Evolutionary conservation across 2,797 vertebrate species (phyloP), one percentile per base, ranked within the genome.

Genomic region (Anguilla marmorata): DNA sequence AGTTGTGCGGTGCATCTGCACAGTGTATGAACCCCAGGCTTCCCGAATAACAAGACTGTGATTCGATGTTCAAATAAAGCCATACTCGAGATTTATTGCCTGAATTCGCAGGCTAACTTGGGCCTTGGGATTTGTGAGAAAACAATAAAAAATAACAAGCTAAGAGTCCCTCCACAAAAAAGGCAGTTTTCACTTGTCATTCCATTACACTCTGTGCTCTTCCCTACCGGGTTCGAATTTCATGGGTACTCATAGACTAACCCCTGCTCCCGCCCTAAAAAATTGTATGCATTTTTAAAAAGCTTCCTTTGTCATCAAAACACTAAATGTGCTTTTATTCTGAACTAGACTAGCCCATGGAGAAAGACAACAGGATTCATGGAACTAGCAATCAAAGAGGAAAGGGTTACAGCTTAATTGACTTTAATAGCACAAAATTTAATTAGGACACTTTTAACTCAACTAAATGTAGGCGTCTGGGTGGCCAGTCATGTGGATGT

Each of bases 61-160:
- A 76, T 30, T 6, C 14, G 30, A 76, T 76, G 72, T 76, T 76
- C 30, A 76, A 76, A 76, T 76, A 76, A 76, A 76, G 72, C 72
- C 33, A 37, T 76, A 19, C 72, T 33, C 4, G 14, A 33, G 72
- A 76, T 76, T 76, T 76, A 76, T 76, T 76, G 72, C 72, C 4
- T 76, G 33, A 76, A 76, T 76, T 76, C 30, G 6, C 30, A 33
- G 33, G 30, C 63, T 76, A 76, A 76, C 72, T 37, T 76, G 72
- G 12, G 72, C 30, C 24, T 76, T 76, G 72, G 72, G 72, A 76
- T 8, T 37, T 76, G 72, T 76, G 30, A 37, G 30, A 37, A 76
- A 76, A 76, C 30, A 19, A 76, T 33, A 76, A 76, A 69, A 69
- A 69, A 76, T 76, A 76, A 37, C 12, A 76, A 37, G 33, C 72